Evolutionary conservation across 2,888 invertebrate species (phyloP).

Genomic region (Apamea crenata): DNA sequence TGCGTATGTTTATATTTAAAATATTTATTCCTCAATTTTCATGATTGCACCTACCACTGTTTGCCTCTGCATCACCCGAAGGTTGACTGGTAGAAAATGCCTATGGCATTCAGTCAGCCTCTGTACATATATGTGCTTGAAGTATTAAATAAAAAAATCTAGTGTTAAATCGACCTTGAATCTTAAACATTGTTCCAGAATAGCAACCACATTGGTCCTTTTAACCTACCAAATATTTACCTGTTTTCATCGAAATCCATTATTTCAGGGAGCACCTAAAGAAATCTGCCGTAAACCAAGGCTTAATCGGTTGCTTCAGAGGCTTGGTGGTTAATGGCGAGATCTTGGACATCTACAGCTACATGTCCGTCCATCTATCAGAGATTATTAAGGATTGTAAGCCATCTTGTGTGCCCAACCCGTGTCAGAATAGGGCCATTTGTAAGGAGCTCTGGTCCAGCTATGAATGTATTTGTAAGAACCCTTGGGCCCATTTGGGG

Average conservation of each 20-base stretch:
- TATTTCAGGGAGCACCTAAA: constrained; percentile 93
- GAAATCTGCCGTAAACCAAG: constrained; percentile 95
- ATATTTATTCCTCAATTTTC: too few species aligned
- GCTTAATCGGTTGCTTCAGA: constrained; percentile 98
- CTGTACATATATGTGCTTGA: too few species aligned
- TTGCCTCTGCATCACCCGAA: too few species aligned
- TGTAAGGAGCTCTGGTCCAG: constrained; percentile 98
- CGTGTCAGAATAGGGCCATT: constrained; percentile 97
- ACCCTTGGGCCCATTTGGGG: constrained; percentile 98
- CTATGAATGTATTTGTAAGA: constrained; percentile 97
- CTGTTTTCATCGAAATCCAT: not conserved
- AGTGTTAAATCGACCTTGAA: not conserved
- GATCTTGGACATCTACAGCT: constrained; percentile 97
- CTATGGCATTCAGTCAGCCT: too few species aligned
- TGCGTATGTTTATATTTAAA: too few species aligned
- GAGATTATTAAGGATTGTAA: constrained; percentile 98
- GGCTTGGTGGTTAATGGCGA: constrained; percentile 97
- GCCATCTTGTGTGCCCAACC: constrained; percentile 98
- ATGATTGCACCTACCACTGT: too few species aligned
- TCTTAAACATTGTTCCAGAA: not conserved
- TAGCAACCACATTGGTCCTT: not conserved
- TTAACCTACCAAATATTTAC: not conserved
- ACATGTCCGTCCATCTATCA: constrained; percentile 97
- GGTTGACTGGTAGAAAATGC: too few species aligned
- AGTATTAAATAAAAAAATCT: not conserved